Percentiles rank a stretch among this genome's conserved stretches.
phyloP scores from a whole-genome alignment of 2,888 invertebrate species.

The Ormyrus rosae region DNA sequence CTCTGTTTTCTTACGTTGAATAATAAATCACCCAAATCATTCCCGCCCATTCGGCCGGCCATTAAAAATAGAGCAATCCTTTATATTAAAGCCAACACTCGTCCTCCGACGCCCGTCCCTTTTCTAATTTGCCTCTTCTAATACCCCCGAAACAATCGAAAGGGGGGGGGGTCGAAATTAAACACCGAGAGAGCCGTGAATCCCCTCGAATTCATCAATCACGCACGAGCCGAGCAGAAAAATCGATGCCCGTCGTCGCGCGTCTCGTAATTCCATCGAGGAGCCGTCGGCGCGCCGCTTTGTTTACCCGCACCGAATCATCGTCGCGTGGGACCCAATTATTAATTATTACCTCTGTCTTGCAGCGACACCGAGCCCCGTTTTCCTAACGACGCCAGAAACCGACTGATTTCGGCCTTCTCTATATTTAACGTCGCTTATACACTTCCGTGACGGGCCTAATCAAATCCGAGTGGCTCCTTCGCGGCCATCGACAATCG shows the following conservation, averaged over 20 bases:
- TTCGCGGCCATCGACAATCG: constrained; percentile 17
- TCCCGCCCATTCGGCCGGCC: too few species aligned
- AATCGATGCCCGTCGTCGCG: constrained; percentile 30
- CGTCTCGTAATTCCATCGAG: constrained; percentile 1
- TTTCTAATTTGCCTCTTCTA: constrained; percentile 9
- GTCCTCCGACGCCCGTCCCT: too few species aligned
- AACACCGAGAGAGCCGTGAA: background rate
- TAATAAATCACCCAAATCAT: too few species aligned
- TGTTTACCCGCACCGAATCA: constrained; percentile 2
- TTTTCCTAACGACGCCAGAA: constrained; percentile 32
- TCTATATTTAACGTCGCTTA: constrained; percentile 22
- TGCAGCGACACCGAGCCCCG: constrained; percentile 9
- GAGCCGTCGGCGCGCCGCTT: background rate
- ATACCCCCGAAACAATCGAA: background rate
- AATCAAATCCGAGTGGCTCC: constrained; percentile 42
- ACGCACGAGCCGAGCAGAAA: constrained; percentile 1
- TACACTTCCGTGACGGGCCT: constrained; percentile 34
- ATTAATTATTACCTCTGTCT: constrained; percentile 32
- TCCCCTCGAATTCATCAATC: constrained; percentile 10
- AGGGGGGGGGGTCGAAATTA: background rate
- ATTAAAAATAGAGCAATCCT: too few species aligned
- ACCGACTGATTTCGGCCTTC: constrained; percentile 3
- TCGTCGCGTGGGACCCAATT: constrained; percentile 5
- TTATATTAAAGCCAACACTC: too few species aligned
- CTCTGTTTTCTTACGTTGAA: too few species aligned